A percentile compares a stretch with the other conserved stretches of the same genome.
Conservation (phyloP, 30 jellyfish, hydroid and myxozoan genomes). For the Hydractinia echinata region DNA sequence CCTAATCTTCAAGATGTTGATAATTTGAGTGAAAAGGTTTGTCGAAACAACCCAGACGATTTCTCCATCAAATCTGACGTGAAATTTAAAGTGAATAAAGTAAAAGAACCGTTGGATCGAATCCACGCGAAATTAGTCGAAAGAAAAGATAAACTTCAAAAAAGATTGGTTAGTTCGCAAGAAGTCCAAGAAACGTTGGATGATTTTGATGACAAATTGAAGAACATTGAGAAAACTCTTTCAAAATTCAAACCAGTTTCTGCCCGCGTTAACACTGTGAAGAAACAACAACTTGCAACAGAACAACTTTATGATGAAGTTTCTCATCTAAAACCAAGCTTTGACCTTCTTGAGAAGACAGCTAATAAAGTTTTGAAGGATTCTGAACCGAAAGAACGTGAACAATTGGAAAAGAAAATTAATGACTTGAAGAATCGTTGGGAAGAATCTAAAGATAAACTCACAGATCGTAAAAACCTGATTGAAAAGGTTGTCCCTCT, state of each 20-base stretch:
- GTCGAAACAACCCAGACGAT: conserved; percentile 49
- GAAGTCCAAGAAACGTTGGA: conserved; percentile 60
- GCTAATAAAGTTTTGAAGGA: conserved; percentile 41
- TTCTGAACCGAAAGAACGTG: conserved; percentile 45
- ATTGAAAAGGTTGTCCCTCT: conserved; percentile 46
- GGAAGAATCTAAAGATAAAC: conserved; percentile 31
- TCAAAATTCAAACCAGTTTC: conserved; percentile 61
- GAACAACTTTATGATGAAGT: conserved; percentile 40
- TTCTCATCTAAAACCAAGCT: conserved; percentile 42
- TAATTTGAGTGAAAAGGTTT: conserved; percentile 43
- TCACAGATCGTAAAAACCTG: conserved; percentile 32
- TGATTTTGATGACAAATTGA: conserved; percentile 51
- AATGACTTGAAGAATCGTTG: conserved; percentile 46
- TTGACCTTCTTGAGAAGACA: conserved; percentile 37
- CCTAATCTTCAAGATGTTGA: conserved; percentile 40
- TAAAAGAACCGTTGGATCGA: conserved; percentile 42
- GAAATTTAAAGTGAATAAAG: conserved; percentile 10
- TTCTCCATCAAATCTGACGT: conserved; percentile 45
- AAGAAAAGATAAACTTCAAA: conserved; percentile 57
- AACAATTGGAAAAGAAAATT: conserved; percentile 31
- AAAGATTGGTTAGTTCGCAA: conserved; percentile 32
- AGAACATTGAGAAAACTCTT: conserved; percentile 46
- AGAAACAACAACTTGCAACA: conserved; percentile 50
- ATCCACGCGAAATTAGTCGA: conserved; percentile 36
- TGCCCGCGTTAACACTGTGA: conserved; percentile 54